phyloP scores from a whole-genome alignment of 2,113 vertebrate species.

The Gallinago media region DNA sequence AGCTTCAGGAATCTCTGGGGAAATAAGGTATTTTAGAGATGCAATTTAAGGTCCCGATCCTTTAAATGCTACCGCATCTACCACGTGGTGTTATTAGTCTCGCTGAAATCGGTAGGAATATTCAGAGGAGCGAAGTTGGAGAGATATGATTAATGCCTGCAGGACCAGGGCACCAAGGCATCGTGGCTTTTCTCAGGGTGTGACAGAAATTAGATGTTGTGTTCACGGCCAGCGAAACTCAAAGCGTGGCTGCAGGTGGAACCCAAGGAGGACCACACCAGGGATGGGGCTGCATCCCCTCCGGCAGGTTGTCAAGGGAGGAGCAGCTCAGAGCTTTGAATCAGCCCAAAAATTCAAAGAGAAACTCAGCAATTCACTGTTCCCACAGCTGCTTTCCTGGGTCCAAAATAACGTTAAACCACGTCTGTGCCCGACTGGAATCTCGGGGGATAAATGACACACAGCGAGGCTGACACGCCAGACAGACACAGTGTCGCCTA shows the following conservation, averaged over 20 bases:
- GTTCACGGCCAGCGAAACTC: not conserved
- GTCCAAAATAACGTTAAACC: not conserved
- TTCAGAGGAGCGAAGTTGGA: not conserved
- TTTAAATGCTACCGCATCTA: not conserved
- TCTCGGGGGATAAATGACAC: not conserved
- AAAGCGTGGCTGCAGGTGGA: not conserved
- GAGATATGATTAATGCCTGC: not conserved
- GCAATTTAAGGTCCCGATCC: not conserved
- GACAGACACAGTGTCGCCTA: not conserved
- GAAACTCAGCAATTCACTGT: conserved; percentile 5
- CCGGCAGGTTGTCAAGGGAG: not conserved
- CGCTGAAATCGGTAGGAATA: not conserved
- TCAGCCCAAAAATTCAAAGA: not conserved
- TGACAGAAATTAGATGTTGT: not conserved
- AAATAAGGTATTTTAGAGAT: not conserved
- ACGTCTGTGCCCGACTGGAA: not conserved
- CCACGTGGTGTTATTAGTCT: not conserved
- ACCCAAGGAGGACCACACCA: not conserved
- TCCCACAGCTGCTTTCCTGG: not conserved
- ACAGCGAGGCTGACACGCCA: not conserved
- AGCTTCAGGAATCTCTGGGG: not conserved
- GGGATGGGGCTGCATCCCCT: not conserved
- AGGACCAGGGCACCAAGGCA: not conserved
- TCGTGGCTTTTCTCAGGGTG: not conserved
- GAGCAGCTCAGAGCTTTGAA: not conserved